A percentile compares a stretch with the other conserved stretches of the same genome.
These are phyloP conservation scores for Eleginops maclovinus DNA, from an alignment of 2,113 vertebrate genomes.

Conservation along the genomic window DNA sequence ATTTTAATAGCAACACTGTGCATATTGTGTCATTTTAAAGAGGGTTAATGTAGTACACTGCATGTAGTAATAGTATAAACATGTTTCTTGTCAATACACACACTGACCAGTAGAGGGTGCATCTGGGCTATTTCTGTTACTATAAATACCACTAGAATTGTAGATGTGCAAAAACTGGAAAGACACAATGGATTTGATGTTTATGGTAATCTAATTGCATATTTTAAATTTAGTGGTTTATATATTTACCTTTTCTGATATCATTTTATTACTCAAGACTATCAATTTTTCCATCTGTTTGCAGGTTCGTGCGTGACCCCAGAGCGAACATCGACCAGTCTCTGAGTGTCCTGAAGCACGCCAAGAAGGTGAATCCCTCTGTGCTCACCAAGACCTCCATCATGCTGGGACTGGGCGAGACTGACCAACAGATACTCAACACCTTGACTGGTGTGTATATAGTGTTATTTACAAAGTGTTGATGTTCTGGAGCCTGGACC, in stretches of 20 bases:
- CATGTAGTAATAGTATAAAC: too few relatives aligned
- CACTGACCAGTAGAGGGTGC: conserved; percentile 64
- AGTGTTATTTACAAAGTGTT: neutral
- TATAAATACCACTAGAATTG: neutral
- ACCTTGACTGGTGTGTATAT: conserved; percentile 87
- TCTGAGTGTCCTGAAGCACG: conserved; percentile 88
- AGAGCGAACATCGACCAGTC: conserved; percentile 95
- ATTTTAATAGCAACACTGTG: too few relatives aligned
- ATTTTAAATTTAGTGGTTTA: neutral
- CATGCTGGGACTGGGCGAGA: conserved; percentile 96
- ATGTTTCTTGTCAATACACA: neutral
- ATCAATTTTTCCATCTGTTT: conserved; percentile 11
- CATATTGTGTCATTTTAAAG: too few relatives aligned
- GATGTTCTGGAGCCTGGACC: neutral
- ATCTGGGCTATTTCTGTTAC: neutral
- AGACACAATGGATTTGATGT: neutral
- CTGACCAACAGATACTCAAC: conserved; percentile 86
- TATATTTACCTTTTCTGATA: neutral
- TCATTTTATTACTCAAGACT: neutral
- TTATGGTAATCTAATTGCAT: neutral
- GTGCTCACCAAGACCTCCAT: conserved; percentile 95
- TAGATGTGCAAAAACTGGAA: neutral
- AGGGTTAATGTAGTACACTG: too few relatives aligned
- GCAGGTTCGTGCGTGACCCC: conserved; percentile 92
- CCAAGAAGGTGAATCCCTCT: conserved; percentile 87